Evolutionary conservation across 2,888 invertebrate species (phyloP).

Genomic region (Drosophila stalkeri): DNA sequence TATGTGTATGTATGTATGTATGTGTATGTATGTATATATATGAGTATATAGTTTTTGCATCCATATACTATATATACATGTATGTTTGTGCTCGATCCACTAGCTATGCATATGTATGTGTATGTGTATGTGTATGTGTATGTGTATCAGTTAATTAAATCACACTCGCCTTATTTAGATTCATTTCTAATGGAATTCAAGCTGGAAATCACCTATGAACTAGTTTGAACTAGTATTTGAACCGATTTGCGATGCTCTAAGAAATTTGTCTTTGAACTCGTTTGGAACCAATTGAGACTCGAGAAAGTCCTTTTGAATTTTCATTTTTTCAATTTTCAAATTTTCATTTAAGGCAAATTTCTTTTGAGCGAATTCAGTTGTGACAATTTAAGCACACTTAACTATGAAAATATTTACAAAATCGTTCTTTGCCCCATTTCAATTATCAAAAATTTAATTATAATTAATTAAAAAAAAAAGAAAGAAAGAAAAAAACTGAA

Average conservation of each 20-base stretch:
- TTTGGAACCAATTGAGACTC: neutral
- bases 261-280: neutral
- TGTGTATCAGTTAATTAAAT: conserved; percentile 2
- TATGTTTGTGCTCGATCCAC: neutral
- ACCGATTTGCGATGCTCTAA: neutral
- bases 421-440: neutral
- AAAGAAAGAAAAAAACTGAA: neutral
- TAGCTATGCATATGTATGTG: neutral
- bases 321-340: too few relatives aligned
- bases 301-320: neutral
- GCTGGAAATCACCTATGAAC: neutral
- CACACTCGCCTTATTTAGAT: neutral
- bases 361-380: neutral
- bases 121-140: neutral
- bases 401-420: neutral
- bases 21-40: neutral
- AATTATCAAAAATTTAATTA: too few relatives aligned
- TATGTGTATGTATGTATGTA: neutral
- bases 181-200: neutral
- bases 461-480: neutral
- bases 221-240: neutral
- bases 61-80: too few relatives aligned
- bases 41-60: neutral
- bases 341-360: neutral
- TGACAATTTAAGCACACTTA: neutral